phyloP scores from a whole-genome alignment of 2,113 vertebrate species.

The Triplophysa rosa region DNA sequence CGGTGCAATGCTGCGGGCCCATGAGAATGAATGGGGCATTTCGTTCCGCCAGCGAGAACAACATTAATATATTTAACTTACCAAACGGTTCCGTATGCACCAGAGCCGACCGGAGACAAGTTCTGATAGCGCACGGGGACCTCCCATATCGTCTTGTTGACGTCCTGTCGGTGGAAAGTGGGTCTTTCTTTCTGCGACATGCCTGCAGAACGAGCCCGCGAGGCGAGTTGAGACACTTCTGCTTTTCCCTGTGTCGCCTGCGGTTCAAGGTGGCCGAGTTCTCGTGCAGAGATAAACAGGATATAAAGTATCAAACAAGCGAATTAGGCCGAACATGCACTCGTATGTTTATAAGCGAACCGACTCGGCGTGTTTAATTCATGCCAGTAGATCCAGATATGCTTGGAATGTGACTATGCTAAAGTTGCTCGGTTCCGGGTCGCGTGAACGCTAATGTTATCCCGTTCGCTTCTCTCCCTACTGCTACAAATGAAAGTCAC shows the following conservation, averaged over 20 bases:
- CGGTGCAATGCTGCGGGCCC: constrained; percentile 58
- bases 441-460: not conserved
- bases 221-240: constrained; percentile 62
- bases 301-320: not conserved
- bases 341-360: not conserved
- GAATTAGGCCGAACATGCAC: not conserved
- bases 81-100: constrained; percentile 97
- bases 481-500: constrained; percentile 25
- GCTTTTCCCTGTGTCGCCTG: constrained; percentile 52
- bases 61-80: constrained; percentile 62
- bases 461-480: constrained; percentile 27
- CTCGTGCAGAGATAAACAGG: constrained; percentile 18
- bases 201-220: constrained; percentile 71
- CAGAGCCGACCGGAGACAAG: constrained; percentile 91
- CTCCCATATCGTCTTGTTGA: constrained; percentile 98
- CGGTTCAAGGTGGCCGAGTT: constrained; percentile 10
- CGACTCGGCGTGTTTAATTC: not conserved
- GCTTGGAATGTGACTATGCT: constrained; percentile 10
- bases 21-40: constrained; percentile 70
- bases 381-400: not conserved
- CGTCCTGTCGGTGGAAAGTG: constrained; percentile 91
- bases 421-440: constrained; percentile 29
- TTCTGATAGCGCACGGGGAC: constrained; percentile 90
- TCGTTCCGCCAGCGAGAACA: constrained; percentile 42
- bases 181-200: constrained; percentile 87